These are phyloP conservation scores for Beris chalybata DNA, from an alignment of 2,888 invertebrate species.

Conservation along the genomic window DNA sequence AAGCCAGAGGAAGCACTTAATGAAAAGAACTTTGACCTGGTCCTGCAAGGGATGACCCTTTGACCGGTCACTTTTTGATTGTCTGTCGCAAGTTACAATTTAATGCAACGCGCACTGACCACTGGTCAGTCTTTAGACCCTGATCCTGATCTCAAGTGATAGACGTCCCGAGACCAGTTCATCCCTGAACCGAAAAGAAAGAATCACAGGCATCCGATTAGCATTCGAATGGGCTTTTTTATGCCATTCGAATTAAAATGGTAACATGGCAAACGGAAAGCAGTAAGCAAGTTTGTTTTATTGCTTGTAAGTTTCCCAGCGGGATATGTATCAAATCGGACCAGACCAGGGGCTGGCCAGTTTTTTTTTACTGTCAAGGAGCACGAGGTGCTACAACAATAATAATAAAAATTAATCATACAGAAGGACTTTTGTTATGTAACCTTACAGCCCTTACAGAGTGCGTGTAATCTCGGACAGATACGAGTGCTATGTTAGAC, in stretches of 20 bases:
- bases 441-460: background rate
- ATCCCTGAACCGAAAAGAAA: background rate
- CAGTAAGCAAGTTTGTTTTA: slow-evolving; percentile 29
- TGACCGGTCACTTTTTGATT: slow-evolving; percentile 33
- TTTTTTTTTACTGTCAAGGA: slow-evolving; percentile 33
- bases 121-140: slow-evolving; percentile 8
- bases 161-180: too few species aligned
- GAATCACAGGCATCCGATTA: slow-evolving; percentile 27
- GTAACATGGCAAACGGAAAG: slow-evolving; percentile 35
- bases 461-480: slow-evolving; percentile 20
- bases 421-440: slow-evolving; percentile 27
- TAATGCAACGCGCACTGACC: slow-evolving; percentile 14
- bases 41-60: slow-evolving; percentile 30
- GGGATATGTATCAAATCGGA: slow-evolving; percentile 36
- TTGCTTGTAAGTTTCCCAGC: slow-evolving; percentile 26
- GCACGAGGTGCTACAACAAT: slow-evolving; percentile 17
- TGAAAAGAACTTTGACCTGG: slow-evolving; percentile 33
- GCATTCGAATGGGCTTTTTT: slow-evolving; percentile 34
- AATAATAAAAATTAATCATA: slow-evolving; percentile 39
- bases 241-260: slow-evolving; percentile 36
- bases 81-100: slow-evolving; percentile 32
- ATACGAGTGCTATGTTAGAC: slow-evolving; percentile 18
- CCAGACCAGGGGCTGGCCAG: slow-evolving; percentile 14
- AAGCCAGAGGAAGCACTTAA: slow-evolving; percentile 6
- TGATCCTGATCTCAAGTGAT: background rate